Base-by-base conservation (phyloP, 2,888 invertebrate genomes). In the Hypolimnas misippus region DNA sequence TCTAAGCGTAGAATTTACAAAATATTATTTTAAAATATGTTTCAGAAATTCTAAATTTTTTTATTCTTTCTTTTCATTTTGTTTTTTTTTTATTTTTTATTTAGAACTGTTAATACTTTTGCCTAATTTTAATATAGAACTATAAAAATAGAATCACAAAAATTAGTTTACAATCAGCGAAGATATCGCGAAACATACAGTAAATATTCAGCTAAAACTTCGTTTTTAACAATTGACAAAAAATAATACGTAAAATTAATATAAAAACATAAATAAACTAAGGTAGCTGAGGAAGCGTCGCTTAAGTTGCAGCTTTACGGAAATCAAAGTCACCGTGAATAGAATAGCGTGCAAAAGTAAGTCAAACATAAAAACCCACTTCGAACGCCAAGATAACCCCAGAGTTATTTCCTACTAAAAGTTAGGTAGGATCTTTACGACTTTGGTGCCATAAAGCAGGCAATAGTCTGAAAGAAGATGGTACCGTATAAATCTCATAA, bases 401-500 rank as follows among this genome's bases (percentile, higher is more conserved):
- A 16, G 31, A 33, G 52, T 58, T 44, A 58, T 44, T 58, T 44
- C 17, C 49, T 21, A 58, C 51, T 33, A 31, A 51, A 19, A 33
- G 19, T 49, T 49, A 49, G 25, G 49, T 49, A 49, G 49, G 19
- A 58, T 51, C 16, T 58, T 58, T 59, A 59, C 25, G 59, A 53
- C 14, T 46, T n/a, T 16, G 6, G n/a, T 49, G 31, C 10, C 46
- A 49, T 60, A 54, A 60, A 60, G 21, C 46, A 38, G 35, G 53
- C 29, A 53, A 60, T 46, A 53, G 53, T 46, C 46, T 46, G 44
- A 60, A 38, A 53, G 53, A n/a, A 49, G 29, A 29, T 44, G 19
- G 25, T 38, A 60, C 44, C 59, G 25, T 60, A 60, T 60, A 60
- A 53, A 46, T 52, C 52, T 60, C 53, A 53, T 54, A 54, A 60